These are phyloP conservation scores for Teleopsis dalmanni DNA, from an alignment of 1,140 invertebrate species.

Conservation along the genomic window DNA sequence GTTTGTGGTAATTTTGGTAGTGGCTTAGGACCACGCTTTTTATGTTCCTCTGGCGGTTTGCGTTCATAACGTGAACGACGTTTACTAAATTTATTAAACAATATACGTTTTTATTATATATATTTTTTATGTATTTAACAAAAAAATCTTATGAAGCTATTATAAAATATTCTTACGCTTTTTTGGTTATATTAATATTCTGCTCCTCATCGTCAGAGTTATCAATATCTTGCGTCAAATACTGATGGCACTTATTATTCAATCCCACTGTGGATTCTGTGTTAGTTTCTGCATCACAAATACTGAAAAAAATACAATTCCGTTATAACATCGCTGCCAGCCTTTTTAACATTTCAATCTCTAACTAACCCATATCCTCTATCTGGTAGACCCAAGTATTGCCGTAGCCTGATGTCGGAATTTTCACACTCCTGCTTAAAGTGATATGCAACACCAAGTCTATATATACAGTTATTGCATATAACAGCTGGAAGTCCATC, in stretches of 20 bases:
- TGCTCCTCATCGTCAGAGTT: slow-evolving; percentile 29
- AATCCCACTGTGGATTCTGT: slow-evolving; percentile 20
- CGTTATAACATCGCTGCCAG: not conserved
- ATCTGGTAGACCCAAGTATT: slow-evolving; percentile 51
- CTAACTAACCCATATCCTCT: slow-evolving; percentile 18
- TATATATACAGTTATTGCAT: slow-evolving; percentile 58
- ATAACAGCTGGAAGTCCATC: slow-evolving; percentile 59
- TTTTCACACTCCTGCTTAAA: slow-evolving; percentile 60
- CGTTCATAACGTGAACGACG: slow-evolving; percentile 46
- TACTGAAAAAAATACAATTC: slow-evolving; percentile 8
- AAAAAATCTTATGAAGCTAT: not conserved
- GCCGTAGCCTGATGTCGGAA: slow-evolving; percentile 53
- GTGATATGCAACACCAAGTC: slow-evolving; percentile 57
- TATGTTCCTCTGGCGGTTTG: slow-evolving; percentile 51
- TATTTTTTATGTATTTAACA: not conserved
- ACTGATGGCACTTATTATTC: not conserved
- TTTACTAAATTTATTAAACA: slow-evolving; percentile 12
- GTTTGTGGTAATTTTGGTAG: slow-evolving; percentile 50
- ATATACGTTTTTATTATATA: no score
- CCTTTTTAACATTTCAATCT: not conserved
- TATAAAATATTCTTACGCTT: not conserved
- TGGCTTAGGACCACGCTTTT: slow-evolving; percentile 52
- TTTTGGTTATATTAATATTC: slow-evolving; percentile 3
- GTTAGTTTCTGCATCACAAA: slow-evolving; percentile 38
- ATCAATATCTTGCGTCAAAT: slow-evolving; percentile 1